Evolutionary conservation across 2,888 invertebrate genomes (phyloP).

Genomic region (Agonopterix heracliana): DNA sequence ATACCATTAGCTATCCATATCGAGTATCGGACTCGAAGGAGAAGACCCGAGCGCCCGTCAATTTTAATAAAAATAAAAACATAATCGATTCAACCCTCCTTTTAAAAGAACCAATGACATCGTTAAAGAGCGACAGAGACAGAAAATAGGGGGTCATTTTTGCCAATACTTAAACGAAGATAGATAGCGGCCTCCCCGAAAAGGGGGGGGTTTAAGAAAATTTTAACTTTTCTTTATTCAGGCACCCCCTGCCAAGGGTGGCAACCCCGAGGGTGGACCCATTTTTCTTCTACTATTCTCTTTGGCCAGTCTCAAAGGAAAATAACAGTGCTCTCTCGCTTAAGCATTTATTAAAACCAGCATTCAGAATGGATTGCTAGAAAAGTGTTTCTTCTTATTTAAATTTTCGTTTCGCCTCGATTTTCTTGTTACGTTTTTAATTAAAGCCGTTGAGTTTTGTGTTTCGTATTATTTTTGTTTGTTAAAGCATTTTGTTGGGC

Average conservation of each 20-base stretch:
- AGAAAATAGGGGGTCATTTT: slow-evolving; percentile 57
- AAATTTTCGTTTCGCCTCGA: slow-evolving; percentile 2
- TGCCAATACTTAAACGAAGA: slow-evolving; percentile 75
- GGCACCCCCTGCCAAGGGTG: slow-evolving; percentile 32
- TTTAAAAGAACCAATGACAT: slow-evolving; percentile 62
- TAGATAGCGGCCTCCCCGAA: slow-evolving; percentile 54
- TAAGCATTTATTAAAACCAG: slow-evolving; percentile 72
- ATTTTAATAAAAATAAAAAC: slow-evolving; percentile 8
- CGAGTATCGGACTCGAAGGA: no score
- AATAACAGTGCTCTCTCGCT: slow-evolving; percentile 57
- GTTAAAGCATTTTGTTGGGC: neutral
- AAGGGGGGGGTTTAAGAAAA: slow-evolving; percentile 57
- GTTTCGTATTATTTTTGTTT: neutral
- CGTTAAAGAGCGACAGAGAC: slow-evolving; percentile 43
- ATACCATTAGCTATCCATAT: no score
- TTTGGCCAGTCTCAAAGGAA: slow-evolving; percentile 68
- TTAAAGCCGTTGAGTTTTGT: slow-evolving; percentile 1
- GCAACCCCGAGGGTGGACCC: slow-evolving; percentile 22
- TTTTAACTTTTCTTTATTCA: slow-evolving; percentile 76
- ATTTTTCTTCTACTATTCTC: slow-evolving; percentile 71
- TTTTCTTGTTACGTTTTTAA: slow-evolving; percentile 9
- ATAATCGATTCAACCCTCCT: slow-evolving; percentile 25
- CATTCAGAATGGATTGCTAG: slow-evolving; percentile 59
- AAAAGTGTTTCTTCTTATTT: slow-evolving; percentile 46
- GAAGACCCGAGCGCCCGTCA: no score